A percentile compares a stretch with the other conserved stretches of the same genome.
These are phyloP conservation scores for Coelinius sp. DNA, from an alignment of 2,888 invertebrate genomes.

Conservation along the genomic window DNA sequence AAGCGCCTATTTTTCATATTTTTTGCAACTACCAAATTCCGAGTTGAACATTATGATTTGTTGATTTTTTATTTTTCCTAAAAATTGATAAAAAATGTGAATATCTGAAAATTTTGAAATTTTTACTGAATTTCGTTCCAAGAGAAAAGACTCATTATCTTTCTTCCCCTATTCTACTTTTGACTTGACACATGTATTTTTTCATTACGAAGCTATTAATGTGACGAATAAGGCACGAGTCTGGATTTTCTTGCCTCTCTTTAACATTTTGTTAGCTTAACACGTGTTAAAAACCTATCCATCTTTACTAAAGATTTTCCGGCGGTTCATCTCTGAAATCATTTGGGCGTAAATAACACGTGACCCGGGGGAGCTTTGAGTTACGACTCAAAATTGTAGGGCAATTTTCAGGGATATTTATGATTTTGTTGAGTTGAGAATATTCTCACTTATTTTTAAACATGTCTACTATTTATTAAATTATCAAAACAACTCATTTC, in stretches of 20 bases:
- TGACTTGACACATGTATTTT: conserved; percentile 1
- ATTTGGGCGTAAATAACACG: conserved; percentile 47
- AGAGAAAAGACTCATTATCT: not conserved
- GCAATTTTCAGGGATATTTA: not conserved
- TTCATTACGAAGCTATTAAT: not conserved
- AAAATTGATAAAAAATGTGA: no score
- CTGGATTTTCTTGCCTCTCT: not conserved
- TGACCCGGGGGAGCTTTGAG: not conserved
- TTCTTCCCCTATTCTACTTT: not conserved
- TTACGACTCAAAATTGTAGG: not conserved
- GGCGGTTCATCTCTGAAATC: conserved; percentile 41
- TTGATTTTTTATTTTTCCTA: not conserved
- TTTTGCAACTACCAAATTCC: not conserved
- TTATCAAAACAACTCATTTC: not conserved
- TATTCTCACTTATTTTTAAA: not conserved
- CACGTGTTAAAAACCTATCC: conserved; percentile 44
- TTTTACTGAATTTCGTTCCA: no score
- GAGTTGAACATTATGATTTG: conserved; percentile 4
- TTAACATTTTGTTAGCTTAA: conserved; percentile 36
- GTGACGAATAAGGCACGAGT: not conserved
- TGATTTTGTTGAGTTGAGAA: not conserved
- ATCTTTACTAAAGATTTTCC: conserved; percentile 30
- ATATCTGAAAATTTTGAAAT: no score
- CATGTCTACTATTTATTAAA: not conserved
- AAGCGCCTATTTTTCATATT: conserved; percentile 11